phyloP scores from a whole-genome alignment of 2,888 invertebrate species.

The Tachina lurida region DNA sequence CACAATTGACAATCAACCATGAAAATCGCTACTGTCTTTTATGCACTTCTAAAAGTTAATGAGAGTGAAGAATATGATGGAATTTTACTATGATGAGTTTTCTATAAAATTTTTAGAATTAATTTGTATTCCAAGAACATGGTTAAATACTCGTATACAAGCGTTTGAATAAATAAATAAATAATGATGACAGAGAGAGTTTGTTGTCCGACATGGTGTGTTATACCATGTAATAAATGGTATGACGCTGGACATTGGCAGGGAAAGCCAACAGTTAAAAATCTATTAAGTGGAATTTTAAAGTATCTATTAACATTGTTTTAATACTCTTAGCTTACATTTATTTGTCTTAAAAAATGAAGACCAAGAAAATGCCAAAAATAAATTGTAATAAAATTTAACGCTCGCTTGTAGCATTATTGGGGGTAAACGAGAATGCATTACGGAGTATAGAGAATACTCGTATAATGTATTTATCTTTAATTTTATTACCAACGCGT shows the following conservation, averaged over 20 bases:
- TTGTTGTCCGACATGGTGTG: constrained; percentile 23
- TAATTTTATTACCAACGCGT: constrained; percentile 9
- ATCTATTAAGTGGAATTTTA: constrained; percentile 57
- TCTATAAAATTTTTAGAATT: constrained; percentile 34
- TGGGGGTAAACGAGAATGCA: background rate
- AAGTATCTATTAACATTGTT: constrained; percentile 38
- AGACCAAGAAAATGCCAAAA: constrained; percentile 8
- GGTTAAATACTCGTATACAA: constrained; percentile 16
- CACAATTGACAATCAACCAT: background rate
- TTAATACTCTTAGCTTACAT: constrained; percentile 25
- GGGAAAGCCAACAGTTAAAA: constrained; percentile 52
- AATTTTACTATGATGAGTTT: constrained; percentile 7
- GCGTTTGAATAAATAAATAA: constrained; percentile 42
- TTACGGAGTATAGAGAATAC: background rate
- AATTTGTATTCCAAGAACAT: constrained; percentile 64
- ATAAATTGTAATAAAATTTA: constrained; percentile 43
- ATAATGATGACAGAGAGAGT: constrained; percentile 44
- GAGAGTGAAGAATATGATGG: constrained; percentile 9
- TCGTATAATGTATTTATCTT: background rate
- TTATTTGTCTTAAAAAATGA: constrained; percentile 34
- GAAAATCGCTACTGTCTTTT: constrained; percentile 7
- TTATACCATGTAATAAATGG: constrained; percentile 5
- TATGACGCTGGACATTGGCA: constrained; percentile 23
- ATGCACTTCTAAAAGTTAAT: background rate
- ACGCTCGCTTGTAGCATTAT: constrained; percentile 22